Percentiles rank a stretch among this genome's conserved stretches.
Conservation (phyloP, 2,797 vertebrate genomes). For the Ctenopoma kingsleyae region DNA sequence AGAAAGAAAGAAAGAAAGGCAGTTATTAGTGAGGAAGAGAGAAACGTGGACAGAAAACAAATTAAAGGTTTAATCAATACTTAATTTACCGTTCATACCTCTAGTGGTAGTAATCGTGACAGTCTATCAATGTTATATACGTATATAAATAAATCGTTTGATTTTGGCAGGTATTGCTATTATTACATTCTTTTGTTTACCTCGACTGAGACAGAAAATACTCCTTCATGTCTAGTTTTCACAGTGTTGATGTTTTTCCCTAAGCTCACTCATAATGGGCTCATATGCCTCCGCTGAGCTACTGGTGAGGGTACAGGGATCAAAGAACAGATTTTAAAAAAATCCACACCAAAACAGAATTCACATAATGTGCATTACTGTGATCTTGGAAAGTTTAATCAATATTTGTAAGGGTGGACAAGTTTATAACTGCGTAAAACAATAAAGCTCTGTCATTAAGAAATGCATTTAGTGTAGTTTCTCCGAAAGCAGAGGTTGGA, state of each 20-base stretch:
- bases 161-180: slow-evolving; percentile 50
- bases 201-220: slow-evolving; percentile 51
- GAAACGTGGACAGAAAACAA: slow-evolving; percentile 69
- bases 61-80: slow-evolving; percentile 79
- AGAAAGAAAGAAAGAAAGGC: slow-evolving; percentile 55
- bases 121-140: slow-evolving; percentile 68
- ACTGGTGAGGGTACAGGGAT: slow-evolving; percentile 57
- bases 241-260: slow-evolving; percentile 63
- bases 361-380: slow-evolving; percentile 38
- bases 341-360: slow-evolving; percentile 61
- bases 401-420: slow-evolving; percentile 62
- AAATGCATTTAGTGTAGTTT: slow-evolving; percentile 49
- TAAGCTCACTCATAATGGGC: slow-evolving; percentile 61
- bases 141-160: slow-evolving; percentile 56
- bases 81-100: slow-evolving; percentile 77
- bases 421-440: slow-evolving; percentile 61
- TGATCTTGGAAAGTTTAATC: slow-evolving; percentile 58
- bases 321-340: slow-evolving; percentile 55
- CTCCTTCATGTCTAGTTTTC: slow-evolving; percentile 69
- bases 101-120: slow-evolving; percentile 64
- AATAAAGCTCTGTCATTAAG: slow-evolving; percentile 60
- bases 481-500: slow-evolving; percentile 37
- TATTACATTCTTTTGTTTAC: slow-evolving; percentile 73
- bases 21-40: slow-evolving; percentile 61
- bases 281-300: slow-evolving; percentile 50